Evolutionary conservation across 92 coral and sea anemone species (phyloP).

Genomic region (Bergia puertoricense): DNA sequence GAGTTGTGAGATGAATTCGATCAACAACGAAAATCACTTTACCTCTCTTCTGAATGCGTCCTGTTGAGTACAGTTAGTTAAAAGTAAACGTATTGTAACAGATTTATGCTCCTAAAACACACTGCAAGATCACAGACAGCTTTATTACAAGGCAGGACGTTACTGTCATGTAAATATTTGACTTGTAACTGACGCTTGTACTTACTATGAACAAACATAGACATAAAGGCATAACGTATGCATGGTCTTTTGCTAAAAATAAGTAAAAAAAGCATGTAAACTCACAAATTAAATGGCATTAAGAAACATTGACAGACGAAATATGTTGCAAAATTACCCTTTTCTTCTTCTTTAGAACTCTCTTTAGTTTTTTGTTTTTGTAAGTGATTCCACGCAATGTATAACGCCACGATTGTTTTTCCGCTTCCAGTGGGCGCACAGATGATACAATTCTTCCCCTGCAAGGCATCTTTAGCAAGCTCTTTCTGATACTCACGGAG

Average conservation of each 20-base stretch:
- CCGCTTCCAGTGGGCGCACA: conserved; percentile 85
- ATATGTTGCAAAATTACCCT: background rate
- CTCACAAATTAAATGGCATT: background rate
- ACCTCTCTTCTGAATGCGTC: conserved; percentile 14
- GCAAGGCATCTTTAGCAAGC: conserved; percentile 63
- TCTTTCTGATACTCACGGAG: conserved; percentile 68
- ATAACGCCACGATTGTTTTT: conserved; percentile 77
- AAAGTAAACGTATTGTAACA: background rate
- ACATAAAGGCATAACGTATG: too few relatives aligned
- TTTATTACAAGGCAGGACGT: too few relatives aligned
- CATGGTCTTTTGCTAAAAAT: too few relatives aligned
- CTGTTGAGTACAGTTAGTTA: background rate
- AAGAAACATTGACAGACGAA: background rate
- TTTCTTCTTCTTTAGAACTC: background rate
- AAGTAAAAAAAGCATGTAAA: background rate
- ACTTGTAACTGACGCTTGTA: too few relatives aligned
- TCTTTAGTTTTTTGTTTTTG: conserved; percentile 23
- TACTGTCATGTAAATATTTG: too few relatives aligned
- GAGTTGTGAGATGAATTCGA: conserved; percentile 83
- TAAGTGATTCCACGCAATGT: conserved; percentile 60
- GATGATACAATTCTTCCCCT: conserved; percentile 72
- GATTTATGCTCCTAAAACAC: background rate
- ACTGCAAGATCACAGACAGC: too few relatives aligned
- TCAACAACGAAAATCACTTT: conserved; percentile 89
- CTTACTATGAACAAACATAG: too few relatives aligned